Base-by-base conservation (phyloP, 2,797 vertebrate genomes). In the Merluccius polli region DNA sequence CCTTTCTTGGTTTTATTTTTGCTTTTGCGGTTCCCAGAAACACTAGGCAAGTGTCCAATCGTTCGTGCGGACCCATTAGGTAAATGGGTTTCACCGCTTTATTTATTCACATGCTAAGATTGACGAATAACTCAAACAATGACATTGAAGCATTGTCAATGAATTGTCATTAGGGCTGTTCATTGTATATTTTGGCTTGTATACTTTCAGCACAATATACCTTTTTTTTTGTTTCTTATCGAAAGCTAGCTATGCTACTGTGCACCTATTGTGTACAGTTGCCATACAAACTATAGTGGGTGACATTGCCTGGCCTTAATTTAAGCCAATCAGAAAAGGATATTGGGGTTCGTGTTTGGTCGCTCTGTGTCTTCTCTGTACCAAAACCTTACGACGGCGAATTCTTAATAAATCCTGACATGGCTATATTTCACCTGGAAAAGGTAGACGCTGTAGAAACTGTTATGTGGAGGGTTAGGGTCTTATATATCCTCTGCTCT, bases 1-100 rank as follows among this genome's bases (percentile, higher is more conserved):
- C n/a, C 59, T 65, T 65, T 65, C 24, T 65, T 63, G 59, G 59
- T 65, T 65, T 65, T 12, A n/a, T n/a, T 24, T 65, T 65, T 65
- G n/a, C 59, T 65, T 63, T 27, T 38, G 36, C 7, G 52, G 44
- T n/a, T 65, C 59, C 59, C 24, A 65, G 59, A 65, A 65, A 65
- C 27, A 27, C 59, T 65, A 27, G 59, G n/a, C 59, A 24, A 65
- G n/a, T 65, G 59, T 65, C 59, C 59, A 65, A 65, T 65, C 10
- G 9, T 65, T 27, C 3, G n/a, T 12, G 7, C 59, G 12, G 52
- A n/a, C n/a, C 52, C 18, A 21, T n/a, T 59, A 59, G 21, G 21
- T 21, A n/a, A 59, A n/a, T 59, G 21, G 59, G 12, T 65, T 27
- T 65, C 59, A 27, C 24, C 27, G 59, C 24, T 65, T 65, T 65